Evolutionary conservation across 2,888 invertebrate genomes (phyloP), one percentile per base, ranked within the genome.

Genomic region (Deroplatys truncata): DNA sequence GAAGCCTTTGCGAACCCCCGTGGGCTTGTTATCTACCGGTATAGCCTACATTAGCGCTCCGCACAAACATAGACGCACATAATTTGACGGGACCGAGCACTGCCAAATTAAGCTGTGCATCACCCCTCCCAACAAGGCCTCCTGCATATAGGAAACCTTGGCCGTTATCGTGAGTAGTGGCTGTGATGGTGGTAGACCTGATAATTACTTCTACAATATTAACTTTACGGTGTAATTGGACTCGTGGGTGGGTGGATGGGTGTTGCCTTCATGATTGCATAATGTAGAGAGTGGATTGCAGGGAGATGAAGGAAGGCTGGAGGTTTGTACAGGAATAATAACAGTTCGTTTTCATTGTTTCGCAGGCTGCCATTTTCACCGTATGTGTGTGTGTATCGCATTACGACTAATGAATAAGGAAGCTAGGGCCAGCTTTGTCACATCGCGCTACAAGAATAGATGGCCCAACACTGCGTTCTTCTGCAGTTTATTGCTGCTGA

Each of bases 181-280:
- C n/a, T 28, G 28, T 85, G 56, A 85, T 29, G 56, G 49, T 85
- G 85, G 85, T 85, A 86, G 56, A 86, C 82, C 86, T 86, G 86
- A 86, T 86, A 86, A 86, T 86, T 86, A 86, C 86, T 86, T 86
- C 86, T 86, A 86, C 86, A 86, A 86, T 86, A 86, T 86, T 86
- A 86, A 86, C 86, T 86, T 31, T 29, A 13, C 29, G 28, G 72
- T 72, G 86, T 86, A 86, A 86, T 86, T 86, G 86, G 86, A 29
- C 86, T 86, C 86, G 20, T 10, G 86, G 56, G 85, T 85, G 85
- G 43, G 28, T 43, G 49, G 85, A 56, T 49, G 86, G 29, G 72
- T 20, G 20, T 16, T 86, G 31, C 25, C 28, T 72, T 86, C 86
- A 86, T 86, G 86, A 86, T 28, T 86, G 86, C 31, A n/a, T 86